phyloP scores from a whole-genome alignment of 2,797 vertebrate species.

The Scyliorhinus canicula region DNA sequence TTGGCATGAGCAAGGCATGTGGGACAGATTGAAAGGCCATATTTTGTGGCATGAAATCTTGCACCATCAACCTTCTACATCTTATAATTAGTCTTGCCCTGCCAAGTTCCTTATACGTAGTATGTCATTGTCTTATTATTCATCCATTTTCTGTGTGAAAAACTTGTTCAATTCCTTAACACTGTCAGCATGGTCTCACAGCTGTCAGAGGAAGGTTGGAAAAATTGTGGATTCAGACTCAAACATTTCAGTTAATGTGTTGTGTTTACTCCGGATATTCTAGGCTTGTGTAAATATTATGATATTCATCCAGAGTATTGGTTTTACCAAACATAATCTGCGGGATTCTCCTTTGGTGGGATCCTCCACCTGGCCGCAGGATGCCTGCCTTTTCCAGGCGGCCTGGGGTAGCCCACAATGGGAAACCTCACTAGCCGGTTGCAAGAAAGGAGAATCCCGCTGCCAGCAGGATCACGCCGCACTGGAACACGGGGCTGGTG shows the following conservation, averaged over 20 bases:
- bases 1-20: not conserved
- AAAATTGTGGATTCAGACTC: not conserved
- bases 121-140: not conserved
- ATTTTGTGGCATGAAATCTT: not conserved
- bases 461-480: too few species aligned
- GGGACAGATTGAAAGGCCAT: not conserved
- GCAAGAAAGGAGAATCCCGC: too few species aligned
- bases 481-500: too few species aligned
- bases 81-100: not conserved
- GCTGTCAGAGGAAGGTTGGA: not conserved
- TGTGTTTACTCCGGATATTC: not conserved
- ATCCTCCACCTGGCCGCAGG: too few species aligned
- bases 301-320: not conserved
- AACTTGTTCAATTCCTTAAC: not conserved
- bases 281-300: not conserved
- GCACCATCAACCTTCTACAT: not conserved
- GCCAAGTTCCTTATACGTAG: not conserved
- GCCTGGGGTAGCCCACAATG: too few species aligned
- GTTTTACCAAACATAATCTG: too few species aligned
- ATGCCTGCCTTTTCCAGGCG: too few species aligned
- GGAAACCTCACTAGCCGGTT: too few species aligned
- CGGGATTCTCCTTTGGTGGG: too few species aligned
- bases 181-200: not conserved
- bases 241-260: not conserved
- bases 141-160: not conserved